phyloP scores from a whole-genome alignment of 2,888 invertebrate species.

The Theretra japonica region DNA sequence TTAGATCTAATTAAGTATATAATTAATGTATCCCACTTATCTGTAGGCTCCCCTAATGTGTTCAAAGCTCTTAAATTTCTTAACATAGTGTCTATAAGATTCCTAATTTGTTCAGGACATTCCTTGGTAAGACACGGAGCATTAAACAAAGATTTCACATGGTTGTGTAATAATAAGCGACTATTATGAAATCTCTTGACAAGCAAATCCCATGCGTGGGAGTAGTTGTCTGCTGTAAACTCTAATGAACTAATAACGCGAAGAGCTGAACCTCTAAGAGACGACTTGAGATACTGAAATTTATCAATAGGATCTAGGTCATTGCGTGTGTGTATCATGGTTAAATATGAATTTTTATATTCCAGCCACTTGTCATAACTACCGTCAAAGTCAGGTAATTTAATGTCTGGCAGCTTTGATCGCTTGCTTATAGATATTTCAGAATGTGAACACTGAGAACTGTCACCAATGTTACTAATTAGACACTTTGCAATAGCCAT shows the following conservation, averaged over 20 bases:
- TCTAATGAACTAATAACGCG: background rate
- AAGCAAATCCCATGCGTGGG: background rate
- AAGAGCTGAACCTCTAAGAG: background rate
- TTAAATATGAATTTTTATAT: no score
- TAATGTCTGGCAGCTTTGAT: no score
- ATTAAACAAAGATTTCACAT: constrained; percentile 36
- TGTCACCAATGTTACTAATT: no score
- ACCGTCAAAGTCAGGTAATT: no score
- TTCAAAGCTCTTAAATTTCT: constrained; percentile 34
- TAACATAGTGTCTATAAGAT: constrained; percentile 32
- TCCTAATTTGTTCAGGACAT: constrained; percentile 8
- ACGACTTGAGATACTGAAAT: background rate
- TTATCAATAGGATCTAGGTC: background rate
- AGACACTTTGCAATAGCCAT: no score
- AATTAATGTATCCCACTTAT: constrained; percentile 34
- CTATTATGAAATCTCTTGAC: constrained; percentile 34
- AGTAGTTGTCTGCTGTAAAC: background rate
- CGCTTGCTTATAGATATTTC: no score
- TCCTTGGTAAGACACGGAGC: constrained; percentile 33
- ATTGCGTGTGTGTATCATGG: background rate
- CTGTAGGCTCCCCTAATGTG: constrained; percentile 33
- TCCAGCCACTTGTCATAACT: no score
- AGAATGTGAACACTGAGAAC: no score
- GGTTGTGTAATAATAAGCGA: constrained; percentile 33
- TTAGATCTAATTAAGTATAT: constrained; percentile 33